Base-by-base conservation (phyloP, 2,797 vertebrate genomes). In the Simalia tracyae region DNA sequence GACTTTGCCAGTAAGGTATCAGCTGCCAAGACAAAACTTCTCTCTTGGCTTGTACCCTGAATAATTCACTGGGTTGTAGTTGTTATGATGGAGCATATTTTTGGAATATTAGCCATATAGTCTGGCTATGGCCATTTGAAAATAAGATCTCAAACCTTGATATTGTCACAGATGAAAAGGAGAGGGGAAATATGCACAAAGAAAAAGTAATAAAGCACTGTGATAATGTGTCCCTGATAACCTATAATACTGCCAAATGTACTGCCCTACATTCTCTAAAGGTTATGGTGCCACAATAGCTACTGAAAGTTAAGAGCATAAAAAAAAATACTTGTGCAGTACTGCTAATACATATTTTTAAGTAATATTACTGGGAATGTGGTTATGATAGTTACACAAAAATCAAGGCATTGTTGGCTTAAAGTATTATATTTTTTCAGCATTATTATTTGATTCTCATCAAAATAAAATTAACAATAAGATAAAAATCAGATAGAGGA, bases 1-100 rank as follows among this genome's bases (percentile, higher is more conserved):
- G 85, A 87, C 93, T 95, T 94, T 94, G 94, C 89, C 87, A 92
- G 93, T 85, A 95, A 93, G 84, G 93, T 92, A 90, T 54, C 31
- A 87, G 88, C n/a, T 42, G 72, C 46, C 14, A 91, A 90, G 87
- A 91, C 91, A 88, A 0, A 42, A 8, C 57, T 93, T 1, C 59
- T 88, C 66, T 90, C 60, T 90, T 90, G 60, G 68, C 85, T 90
- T 31, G 66, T 72, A 84, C 59, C 36, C 84, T 90, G 59, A 88
- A 84, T 92, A 64, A 86, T 84, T 90, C 68, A 84, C 10, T 88
- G 92, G 36, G 46, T 89, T 90, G 66, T 92, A 90, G 85, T 86
- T 90, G 50, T 92, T 88, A 46, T 90, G 68, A 59, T 72, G 84
- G 68, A 89, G 86, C 59, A 87, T 90, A 60, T 63, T 90, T 92